Evolutionary conservation across 2,797 vertebrate species (phyloP).

Genomic region (Tragelaphus oryx): DNA sequence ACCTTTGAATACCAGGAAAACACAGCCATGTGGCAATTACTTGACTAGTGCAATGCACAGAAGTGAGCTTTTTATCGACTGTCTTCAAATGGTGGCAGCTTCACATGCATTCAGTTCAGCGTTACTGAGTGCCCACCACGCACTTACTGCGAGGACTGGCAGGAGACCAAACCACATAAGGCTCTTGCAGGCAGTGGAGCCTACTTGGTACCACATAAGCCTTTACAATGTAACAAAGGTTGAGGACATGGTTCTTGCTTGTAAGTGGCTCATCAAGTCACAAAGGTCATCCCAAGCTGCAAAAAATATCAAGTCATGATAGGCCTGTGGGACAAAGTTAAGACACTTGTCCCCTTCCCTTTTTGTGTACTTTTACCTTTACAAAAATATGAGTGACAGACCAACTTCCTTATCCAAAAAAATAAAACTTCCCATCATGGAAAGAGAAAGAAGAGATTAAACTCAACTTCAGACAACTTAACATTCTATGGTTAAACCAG

Average conservation of each 20-base stretch:
- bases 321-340: constrained; percentile 23
- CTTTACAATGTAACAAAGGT: constrained; percentile 48
- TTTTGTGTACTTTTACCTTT: constrained; percentile 1
- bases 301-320: constrained; percentile 61
- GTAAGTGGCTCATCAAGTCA: constrained; percentile 58
- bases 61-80: constrained; percentile 19
- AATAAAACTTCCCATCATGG: background rate
- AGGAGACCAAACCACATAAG: constrained; percentile 56
- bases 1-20: constrained; percentile 23
- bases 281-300: constrained; percentile 51
- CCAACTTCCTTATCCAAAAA: background rate
- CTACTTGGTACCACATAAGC: constrained; percentile 43
- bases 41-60: background rate
- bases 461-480: background rate
- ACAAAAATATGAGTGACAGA: background rate
- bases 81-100: constrained; percentile 29
- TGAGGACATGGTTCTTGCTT: constrained; percentile 50
- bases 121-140: constrained; percentile 31
- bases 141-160: constrained; percentile 52
- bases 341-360: background rate
- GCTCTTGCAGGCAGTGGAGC: constrained; percentile 45
- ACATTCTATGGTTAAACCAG: too few relatives aligned
- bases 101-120: constrained; percentile 14
- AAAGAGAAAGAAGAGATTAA: background rate
- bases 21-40: background rate